These are phyloP conservation scores for Agrilus cyanescens DNA, from an alignment of 2,888 invertebrate genomes.

Conservation along the genomic window DNA sequence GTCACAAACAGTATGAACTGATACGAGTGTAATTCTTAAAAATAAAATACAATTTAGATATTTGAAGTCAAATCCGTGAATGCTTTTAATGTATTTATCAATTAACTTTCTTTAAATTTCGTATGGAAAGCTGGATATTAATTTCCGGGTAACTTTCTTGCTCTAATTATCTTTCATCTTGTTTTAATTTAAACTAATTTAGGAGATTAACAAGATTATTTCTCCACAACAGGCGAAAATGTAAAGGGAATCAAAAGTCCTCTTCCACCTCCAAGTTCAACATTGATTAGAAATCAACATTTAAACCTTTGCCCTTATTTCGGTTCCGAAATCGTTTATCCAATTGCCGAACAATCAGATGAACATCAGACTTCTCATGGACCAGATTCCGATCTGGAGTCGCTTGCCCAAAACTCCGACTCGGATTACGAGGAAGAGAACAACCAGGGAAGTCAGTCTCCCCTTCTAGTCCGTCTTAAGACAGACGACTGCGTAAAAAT, in stretches of 20 bases:
- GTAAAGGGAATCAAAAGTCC: constrained; percentile 49
- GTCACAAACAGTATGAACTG: no score
- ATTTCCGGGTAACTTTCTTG: no score
- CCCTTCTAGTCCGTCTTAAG: constrained; percentile 45
- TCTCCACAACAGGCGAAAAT: constrained; percentile 8
- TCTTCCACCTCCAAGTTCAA: constrained; percentile 58
- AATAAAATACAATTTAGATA: no score
- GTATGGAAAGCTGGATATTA: no score
- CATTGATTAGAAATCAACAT: constrained; percentile 57
- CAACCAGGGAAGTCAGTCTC: constrained; percentile 59
- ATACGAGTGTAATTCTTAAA: no score
- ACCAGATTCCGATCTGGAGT: constrained; percentile 47
- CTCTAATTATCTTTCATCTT: no score
- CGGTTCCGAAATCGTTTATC: constrained; percentile 68
- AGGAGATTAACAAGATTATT: no score
- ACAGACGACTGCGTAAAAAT: constrained; percentile 35
- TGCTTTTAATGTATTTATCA: no score
- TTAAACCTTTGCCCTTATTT: constrained; percentile 57
- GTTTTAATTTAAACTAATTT: no score
- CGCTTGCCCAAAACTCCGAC: constrained; percentile 46
- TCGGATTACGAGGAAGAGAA: constrained; percentile 53
- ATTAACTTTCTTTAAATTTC: no score
- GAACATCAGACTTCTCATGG: constrained; percentile 58
- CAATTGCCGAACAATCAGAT: constrained; percentile 75
- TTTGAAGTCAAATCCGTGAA: no score